These are phyloP conservation scores for Heliconius charithonia DNA, from an alignment of 2,888 invertebrate species.

Conservation along the genomic window DNA sequence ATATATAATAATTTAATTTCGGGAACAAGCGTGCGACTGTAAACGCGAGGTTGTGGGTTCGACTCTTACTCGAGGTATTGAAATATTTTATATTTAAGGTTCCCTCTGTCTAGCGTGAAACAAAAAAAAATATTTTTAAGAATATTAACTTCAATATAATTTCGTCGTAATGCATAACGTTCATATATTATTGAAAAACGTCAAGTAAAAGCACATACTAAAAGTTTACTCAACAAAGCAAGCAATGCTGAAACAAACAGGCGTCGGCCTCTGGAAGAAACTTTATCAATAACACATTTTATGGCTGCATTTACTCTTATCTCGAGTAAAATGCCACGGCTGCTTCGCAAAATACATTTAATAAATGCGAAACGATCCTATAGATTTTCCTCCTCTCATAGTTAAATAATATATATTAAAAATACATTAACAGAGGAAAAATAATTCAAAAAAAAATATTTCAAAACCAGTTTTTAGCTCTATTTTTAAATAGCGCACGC, in stretches of 20 bases:
- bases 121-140: too few species aligned
- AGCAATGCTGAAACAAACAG: conserved; percentile 47
- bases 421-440: conserved; percentile 32
- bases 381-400: too few species aligned
- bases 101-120: too few species aligned
- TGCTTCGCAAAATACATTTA: conserved; percentile 47
- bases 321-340: conserved; percentile 45
- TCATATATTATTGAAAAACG: background rate
- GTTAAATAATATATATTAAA: background rate
- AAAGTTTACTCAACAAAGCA: conserved; percentile 47
- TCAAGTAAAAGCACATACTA: conserved; percentile 30
- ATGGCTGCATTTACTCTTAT: conserved; percentile 50
- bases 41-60: too few species aligned
- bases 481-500: conserved; percentile 37
- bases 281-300: conserved; percentile 54
- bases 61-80: too few species aligned
- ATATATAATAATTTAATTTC: too few species aligned
- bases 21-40: too few species aligned
- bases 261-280: conserved; percentile 47
- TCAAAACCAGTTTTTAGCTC: conserved; percentile 34
- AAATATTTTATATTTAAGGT: too few species aligned
- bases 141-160: too few species aligned
- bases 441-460: conserved; percentile 27
- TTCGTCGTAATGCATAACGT: background rate
- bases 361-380: conserved; percentile 30